Percentiles rank a stretch among this genome's conserved stretches.
Conservation (phyloP, 2,888 invertebrate species). For the Pyrochroa serraticornis region DNA sequence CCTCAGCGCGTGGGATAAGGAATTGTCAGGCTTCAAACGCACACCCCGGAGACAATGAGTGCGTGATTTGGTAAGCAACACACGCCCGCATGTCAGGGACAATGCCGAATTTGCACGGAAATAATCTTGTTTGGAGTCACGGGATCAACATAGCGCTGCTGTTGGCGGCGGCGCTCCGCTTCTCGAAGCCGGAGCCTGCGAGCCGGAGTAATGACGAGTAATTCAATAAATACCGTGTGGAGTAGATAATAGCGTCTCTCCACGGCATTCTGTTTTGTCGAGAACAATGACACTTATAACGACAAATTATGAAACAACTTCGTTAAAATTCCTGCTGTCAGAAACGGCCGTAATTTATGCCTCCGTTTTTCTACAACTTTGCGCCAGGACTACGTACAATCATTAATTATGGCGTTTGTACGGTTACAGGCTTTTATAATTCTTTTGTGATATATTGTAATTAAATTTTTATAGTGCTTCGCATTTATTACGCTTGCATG, state of each 20-base stretch:
- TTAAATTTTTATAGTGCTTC: constrained; percentile 35
- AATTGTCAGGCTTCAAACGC: constrained; percentile 23
- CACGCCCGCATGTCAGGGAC: constrained; percentile 16
- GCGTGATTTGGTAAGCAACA: constrained; percentile 24
- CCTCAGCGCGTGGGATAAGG: no score
- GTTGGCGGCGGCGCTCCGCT: constrained; percentile 32
- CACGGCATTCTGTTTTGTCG: constrained; percentile 42
- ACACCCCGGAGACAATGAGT: constrained; percentile 17
- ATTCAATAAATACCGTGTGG: constrained; percentile 42
- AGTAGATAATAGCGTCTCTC: constrained; percentile 42
- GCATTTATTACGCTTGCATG: constrained; percentile 22
- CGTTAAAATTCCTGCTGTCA: constrained; percentile 53
- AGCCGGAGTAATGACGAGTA: constrained; percentile 32
- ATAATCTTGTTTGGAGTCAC: constrained; percentile 26
- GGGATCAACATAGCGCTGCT: constrained; percentile 35
- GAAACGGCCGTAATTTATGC: constrained; percentile 50
- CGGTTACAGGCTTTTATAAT: constrained; percentile 35
- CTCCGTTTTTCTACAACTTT: constrained; percentile 41
- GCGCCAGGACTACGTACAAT: constrained; percentile 33
- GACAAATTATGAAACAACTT: constrained; percentile 55
- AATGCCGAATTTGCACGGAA: constrained; percentile 20
- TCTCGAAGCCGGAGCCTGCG: constrained; percentile 23
- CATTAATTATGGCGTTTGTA: constrained; percentile 44
- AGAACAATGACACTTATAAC: constrained; percentile 52
- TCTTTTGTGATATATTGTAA: constrained; percentile 41